Percentiles rank a stretch among this genome's conserved stretches.
These are phyloP conservation scores for Zaprionus ornatus DNA, from an alignment of 1,140 invertebrate species.

Conservation along the genomic window DNA sequence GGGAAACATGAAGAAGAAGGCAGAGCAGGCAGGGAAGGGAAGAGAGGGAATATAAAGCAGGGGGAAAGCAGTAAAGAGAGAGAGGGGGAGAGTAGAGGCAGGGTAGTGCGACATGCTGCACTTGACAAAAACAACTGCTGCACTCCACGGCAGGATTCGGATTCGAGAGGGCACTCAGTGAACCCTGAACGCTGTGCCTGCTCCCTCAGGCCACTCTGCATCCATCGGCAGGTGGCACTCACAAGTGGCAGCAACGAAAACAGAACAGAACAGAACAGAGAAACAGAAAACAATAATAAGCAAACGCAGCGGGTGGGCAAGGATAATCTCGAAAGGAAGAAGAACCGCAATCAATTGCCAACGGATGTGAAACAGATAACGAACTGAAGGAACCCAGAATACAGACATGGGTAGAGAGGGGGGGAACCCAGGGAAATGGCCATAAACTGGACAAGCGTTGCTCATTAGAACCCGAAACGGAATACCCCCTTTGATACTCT, in stretches of 20 bases:
- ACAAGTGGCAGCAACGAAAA: constrained; percentile 30
- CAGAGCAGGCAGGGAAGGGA: neutral
- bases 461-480: constrained; percentile 8
- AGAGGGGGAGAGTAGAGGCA: neutral
- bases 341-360: constrained; percentile 45
- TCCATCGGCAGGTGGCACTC: constrained; percentile 35
- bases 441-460: neutral
- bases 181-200: neutral
- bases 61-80: neutral
- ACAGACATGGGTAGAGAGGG: too few relatives aligned
- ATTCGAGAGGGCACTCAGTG: neutral
- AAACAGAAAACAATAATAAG: constrained; percentile 52
- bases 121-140: constrained; percentile 40
- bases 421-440: too few relatives aligned
- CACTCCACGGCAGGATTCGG: constrained; percentile 15
- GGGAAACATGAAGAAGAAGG: neutral
- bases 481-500: neutral
- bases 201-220: neutral
- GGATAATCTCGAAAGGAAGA: constrained; percentile 9
- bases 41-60: neutral
- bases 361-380: constrained; percentile 51
- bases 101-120: constrained; percentile 15
- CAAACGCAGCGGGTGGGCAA: constrained; percentile 39
- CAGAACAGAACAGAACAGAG: too few relatives aligned
- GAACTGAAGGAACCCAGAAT: neutral